phyloP scores from a whole-genome alignment of 2,888 invertebrate species.

The Drosophila maculinotata region DNA sequence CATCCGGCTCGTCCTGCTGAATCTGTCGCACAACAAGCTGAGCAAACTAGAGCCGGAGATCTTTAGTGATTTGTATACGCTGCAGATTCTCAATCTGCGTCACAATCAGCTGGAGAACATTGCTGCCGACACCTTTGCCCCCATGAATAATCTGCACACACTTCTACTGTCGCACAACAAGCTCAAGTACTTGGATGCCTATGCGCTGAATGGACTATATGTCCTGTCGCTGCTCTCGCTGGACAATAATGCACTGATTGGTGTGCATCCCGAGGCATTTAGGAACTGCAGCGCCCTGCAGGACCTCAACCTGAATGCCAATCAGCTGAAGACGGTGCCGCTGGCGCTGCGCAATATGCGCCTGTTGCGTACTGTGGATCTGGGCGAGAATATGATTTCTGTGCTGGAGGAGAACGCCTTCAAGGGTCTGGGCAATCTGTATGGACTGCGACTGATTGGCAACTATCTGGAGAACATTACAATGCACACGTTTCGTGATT shows the following conservation, averaged over 20 bases:
- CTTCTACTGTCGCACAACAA: slow-evolving; percentile 94
- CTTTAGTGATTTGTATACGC: slow-evolving; percentile 93
- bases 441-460: slow-evolving; percentile 94
- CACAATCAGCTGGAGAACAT: slow-evolving; percentile 93
- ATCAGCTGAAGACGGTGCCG: slow-evolving; percentile 92
- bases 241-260: slow-evolving; percentile 93
- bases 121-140: slow-evolving; percentile 94
- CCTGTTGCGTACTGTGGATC: slow-evolving; percentile 93
- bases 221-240: slow-evolving; percentile 93
- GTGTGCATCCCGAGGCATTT: slow-evolving; percentile 94
- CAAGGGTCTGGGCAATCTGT: slow-evolving; percentile 93
- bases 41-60: slow-evolving; percentile 92
- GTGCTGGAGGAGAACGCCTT: slow-evolving; percentile 93
- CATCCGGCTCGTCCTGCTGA: slow-evolving; percentile 93
- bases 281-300: slow-evolving; percentile 95
- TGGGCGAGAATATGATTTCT: slow-evolving; percentile 95
- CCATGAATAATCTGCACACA: slow-evolving; percentile 96
- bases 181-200: slow-evolving; percentile 93
- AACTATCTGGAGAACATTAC: slow-evolving; percentile 94
- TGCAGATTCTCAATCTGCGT: slow-evolving; percentile 94
- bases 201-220: slow-evolving; percentile 94
- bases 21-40: slow-evolving; percentile 93
- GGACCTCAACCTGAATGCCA: slow-evolving; percentile 95
- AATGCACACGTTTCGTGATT: slow-evolving; percentile 91
- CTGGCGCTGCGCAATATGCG: slow-evolving; percentile 93